These are phyloP conservation scores for Quadroppia sp. DNA, from an alignment of 2,888 invertebrate species.

Conservation along the genomic window DNA sequence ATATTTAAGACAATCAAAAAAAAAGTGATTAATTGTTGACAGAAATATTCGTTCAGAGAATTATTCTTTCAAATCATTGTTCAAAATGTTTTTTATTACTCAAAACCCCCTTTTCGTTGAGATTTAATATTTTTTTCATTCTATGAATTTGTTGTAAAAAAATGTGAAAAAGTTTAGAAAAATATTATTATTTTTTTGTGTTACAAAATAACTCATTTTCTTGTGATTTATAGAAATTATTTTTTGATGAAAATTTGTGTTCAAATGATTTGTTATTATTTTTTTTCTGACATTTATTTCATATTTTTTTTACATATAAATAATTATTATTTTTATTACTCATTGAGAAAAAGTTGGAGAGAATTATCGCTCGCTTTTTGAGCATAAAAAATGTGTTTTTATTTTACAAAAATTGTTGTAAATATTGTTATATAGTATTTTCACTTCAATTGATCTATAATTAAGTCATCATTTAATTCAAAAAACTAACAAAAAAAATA, in stretches of 20 bases:
- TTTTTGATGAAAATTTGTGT: not conserved
- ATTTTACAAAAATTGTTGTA: not conserved
- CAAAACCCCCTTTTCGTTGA: too few relatives aligned
- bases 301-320: not conserved
- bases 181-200: too few relatives aligned
- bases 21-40: too few relatives aligned
- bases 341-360: too few relatives aligned
- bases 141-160: too few relatives aligned
- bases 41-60: not conserved
- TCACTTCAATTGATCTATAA: not conserved
- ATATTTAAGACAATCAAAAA: too few relatives aligned
- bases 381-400: too few relatives aligned
- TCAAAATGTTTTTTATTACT: too few relatives aligned
- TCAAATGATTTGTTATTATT: not conserved
- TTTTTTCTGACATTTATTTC: not conserved
- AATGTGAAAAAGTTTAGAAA: too few relatives aligned
- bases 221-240: not conserved
- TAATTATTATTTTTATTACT: not conserved
- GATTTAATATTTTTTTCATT: too few relatives aligned
- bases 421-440: constrained; percentile 9
- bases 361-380: not conserved
- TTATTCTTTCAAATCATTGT: too few relatives aligned
- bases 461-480: not conserved
- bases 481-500: too few relatives aligned
- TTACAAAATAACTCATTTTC: not conserved